Evolutionary conservation across 2,797 vertebrate species (phyloP).

Genomic region (Okamejei kenojei): DNA sequence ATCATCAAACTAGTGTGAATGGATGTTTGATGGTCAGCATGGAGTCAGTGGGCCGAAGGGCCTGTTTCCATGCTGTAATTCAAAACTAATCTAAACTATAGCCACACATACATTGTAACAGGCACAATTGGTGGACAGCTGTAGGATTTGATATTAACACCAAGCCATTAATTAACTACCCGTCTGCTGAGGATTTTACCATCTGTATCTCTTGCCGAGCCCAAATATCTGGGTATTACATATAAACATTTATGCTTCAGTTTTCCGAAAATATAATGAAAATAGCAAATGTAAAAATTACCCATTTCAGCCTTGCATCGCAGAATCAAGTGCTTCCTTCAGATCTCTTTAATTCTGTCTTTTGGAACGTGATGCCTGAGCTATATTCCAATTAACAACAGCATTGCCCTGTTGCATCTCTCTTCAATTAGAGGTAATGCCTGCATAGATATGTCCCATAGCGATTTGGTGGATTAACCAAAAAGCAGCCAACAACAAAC

Average conservation of each 20-base stretch:
- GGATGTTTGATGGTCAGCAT: too few relatives aligned
- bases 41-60: too few relatives aligned
- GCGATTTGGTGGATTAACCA: neutral
- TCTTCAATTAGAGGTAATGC: constrained; percentile 8
- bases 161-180: neutral
- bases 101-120: neutral
- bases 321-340: neutral
- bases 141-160: neutral
- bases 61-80: neutral
- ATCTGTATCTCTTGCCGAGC: neutral
- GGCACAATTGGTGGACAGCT: neutral
- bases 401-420: neutral
- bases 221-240: neutral
- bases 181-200: neutral
- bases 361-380: neutral
- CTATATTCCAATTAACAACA: neutral
- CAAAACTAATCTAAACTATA: neutral
- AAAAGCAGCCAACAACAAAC: neutral
- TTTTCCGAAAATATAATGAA: neutral
- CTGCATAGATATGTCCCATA: neutral
- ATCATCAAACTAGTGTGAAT: too few relatives aligned
- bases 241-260: neutral
- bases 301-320: neutral
- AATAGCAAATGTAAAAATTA: neutral
- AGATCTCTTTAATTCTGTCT: neutral